A percentile compares a stretch with the other conserved stretches of the same genome.
Evolutionary conservation across 2,797 vertebrate genomes (phyloP).

Genomic region (Percopsis omiscomaycus): DNA sequence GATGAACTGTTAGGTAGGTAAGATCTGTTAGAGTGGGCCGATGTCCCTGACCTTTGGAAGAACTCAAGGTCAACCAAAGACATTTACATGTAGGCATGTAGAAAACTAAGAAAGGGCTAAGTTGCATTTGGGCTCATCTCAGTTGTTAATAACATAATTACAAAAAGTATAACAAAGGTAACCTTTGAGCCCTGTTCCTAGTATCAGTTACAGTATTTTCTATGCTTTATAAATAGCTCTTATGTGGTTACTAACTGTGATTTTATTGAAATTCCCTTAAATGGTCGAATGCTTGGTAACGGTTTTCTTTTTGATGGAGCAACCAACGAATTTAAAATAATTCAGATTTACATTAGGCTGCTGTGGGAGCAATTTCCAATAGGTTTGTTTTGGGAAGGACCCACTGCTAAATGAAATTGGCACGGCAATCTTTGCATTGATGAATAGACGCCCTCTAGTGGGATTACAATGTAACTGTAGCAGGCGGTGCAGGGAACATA

Average conservation of each 20-base stretch:
- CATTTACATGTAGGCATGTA: no score
- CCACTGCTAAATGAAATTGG: background rate
- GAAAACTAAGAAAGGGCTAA: no score
- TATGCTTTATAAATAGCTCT: background rate
- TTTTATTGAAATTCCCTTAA: no score
- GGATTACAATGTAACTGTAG: constrained; percentile 25
- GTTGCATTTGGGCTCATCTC: no score
- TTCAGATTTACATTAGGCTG: background rate
- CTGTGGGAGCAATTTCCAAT: background rate
- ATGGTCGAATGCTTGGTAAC: no score
- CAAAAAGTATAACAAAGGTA: no score
- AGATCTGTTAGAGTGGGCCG: constrained; percentile 5
- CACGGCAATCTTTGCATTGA: constrained; percentile 11
- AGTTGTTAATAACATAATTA: no score
- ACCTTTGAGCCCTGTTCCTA: background rate
- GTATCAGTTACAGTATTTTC: background rate
- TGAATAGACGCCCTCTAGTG: constrained; percentile 57
- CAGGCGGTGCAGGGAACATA: background rate
- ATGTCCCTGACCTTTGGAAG: constrained; percentile 46
- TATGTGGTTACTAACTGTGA: background rate
- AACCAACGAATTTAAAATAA: background rate
- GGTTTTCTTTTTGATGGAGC: background rate
- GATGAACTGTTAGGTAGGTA: constrained; percentile 16
- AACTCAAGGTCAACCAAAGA: constrained; percentile 33
- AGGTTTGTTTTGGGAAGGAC: background rate